Evolutionary conservation across 2,797 vertebrate genomes (phyloP).

Genomic region (Rachycentron canadum): DNA sequence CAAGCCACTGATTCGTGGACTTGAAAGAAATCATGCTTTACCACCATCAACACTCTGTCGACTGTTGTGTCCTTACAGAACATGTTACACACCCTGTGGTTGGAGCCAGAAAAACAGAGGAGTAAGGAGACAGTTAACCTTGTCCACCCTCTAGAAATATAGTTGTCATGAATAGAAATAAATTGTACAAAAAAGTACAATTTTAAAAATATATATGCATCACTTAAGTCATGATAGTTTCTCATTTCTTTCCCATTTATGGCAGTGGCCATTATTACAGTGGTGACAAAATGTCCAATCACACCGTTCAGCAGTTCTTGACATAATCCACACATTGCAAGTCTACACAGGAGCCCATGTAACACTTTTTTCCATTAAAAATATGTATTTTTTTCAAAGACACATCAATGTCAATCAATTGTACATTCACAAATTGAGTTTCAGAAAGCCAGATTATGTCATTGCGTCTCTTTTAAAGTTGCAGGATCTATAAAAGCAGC

Average conservation of each 20-base stretch:
- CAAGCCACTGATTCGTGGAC: neutral
- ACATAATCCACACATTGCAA: conserved; percentile 33
- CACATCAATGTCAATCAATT: conserved; percentile 29
- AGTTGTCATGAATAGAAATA: conserved; percentile 20
- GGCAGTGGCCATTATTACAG: conserved; percentile 47
- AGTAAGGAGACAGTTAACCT: conserved; percentile 17
- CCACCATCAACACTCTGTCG: neutral
- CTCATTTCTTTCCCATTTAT: conserved; percentile 49
- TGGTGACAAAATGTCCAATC: conserved; percentile 54
- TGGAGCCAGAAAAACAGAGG: conserved; percentile 12
- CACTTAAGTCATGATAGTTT: conserved; percentile 51
- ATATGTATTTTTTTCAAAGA: conserved; percentile 12
- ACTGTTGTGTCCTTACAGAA: conserved; percentile 3
- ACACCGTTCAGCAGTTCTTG: conserved; percentile 46
- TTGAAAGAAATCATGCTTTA: conserved; percentile 8
- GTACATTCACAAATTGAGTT: neutral
- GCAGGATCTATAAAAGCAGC: neutral
- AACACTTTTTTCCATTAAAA: neutral
- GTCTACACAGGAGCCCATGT: conserved; percentile 13
- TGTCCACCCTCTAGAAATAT: conserved; percentile 3
- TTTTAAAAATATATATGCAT: conserved; percentile 52
- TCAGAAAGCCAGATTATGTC: neutral
- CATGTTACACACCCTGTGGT: conserved; percentile 1
- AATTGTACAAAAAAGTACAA: conserved; percentile 18
- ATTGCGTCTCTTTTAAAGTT: neutral